phyloP scores from a whole-genome alignment of 2,113 vertebrate genomes.

The Chroicocephalus ridibundus region DNA sequence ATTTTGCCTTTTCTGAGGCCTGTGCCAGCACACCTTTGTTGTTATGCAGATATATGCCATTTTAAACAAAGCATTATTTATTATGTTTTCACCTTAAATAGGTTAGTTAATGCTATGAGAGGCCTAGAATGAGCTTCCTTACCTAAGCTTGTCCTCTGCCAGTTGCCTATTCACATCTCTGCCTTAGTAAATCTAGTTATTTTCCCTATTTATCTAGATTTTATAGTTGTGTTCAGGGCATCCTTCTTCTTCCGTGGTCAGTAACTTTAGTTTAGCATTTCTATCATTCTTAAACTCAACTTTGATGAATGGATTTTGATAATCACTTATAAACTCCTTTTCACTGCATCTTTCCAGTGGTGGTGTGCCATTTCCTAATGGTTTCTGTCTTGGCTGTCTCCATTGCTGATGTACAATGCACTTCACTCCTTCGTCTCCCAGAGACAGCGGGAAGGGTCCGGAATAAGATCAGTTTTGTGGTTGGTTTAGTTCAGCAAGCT shows the following conservation, averaged over 20 bases:
- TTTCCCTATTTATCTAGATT: background rate
- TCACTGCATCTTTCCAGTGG: background rate
- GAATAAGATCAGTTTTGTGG: background rate
- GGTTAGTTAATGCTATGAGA: background rate
- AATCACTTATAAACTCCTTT: background rate
- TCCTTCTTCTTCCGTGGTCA: background rate
- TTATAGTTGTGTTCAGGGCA: background rate
- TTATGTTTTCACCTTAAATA: background rate
- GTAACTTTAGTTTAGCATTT: background rate
- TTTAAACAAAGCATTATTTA: background rate
- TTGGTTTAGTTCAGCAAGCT: background rate
- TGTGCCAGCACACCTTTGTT: background rate
- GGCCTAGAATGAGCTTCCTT: background rate
- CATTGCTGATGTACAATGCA: background rate
- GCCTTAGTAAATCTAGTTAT: background rate
- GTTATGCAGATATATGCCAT: background rate
- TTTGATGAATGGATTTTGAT: background rate
- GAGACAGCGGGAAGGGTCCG: fast-evolving
- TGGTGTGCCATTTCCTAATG: background rate
- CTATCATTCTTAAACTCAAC: background rate
- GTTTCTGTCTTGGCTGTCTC: background rate
- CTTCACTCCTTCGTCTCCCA: background rate
- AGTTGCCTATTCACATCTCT: background rate
- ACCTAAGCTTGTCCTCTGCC: background rate
- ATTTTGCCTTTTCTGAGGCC: background rate